Conservation (phyloP, 2,888 invertebrate genomes). For the Invenusta paracnida region DNA sequence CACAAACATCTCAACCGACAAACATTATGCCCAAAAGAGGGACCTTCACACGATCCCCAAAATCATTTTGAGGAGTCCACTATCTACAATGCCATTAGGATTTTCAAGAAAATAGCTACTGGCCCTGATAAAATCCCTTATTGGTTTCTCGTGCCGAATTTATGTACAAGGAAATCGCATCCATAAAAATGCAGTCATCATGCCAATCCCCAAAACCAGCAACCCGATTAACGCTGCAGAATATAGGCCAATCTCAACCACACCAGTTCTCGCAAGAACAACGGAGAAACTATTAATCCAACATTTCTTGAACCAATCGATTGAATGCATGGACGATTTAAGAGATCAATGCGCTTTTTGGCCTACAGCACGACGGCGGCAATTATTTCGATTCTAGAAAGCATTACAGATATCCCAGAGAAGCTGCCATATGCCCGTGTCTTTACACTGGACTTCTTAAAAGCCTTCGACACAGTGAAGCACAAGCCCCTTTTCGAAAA, state of each 20-base stretch:
- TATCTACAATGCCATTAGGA: not conserved
- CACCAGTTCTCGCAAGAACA: not conserved
- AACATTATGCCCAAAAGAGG: conserved; percentile 4
- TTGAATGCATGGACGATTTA: conserved; percentile 14
- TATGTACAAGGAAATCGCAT: not conserved
- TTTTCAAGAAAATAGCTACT: not conserved
- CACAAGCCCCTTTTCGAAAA: conserved; percentile 27
- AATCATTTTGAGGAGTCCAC: not conserved
- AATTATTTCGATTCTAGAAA: not conserved
- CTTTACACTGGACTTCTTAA: not conserved
- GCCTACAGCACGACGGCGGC: conserved; percentile 2
- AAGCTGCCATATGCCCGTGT: conserved; percentile 21
- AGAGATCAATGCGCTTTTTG: not conserved
- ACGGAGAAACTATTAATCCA: conserved; percentile 4
- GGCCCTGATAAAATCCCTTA: not conserved
- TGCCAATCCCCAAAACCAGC: not conserved
- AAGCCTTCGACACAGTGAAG: conserved; percentile 30
- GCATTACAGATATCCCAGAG: not conserved
- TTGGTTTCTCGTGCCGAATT: not conserved
- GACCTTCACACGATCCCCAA: not conserved
- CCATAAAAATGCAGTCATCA: conserved; percentile 11
- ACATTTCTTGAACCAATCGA: conserved; percentile 13
- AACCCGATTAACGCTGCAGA: not conserved
- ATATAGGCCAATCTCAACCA: not conserved
- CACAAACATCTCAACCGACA: conserved; percentile 10